Base-by-base conservation (phyloP, 2,888 invertebrate species). In the Ischnura elegans region DNA sequence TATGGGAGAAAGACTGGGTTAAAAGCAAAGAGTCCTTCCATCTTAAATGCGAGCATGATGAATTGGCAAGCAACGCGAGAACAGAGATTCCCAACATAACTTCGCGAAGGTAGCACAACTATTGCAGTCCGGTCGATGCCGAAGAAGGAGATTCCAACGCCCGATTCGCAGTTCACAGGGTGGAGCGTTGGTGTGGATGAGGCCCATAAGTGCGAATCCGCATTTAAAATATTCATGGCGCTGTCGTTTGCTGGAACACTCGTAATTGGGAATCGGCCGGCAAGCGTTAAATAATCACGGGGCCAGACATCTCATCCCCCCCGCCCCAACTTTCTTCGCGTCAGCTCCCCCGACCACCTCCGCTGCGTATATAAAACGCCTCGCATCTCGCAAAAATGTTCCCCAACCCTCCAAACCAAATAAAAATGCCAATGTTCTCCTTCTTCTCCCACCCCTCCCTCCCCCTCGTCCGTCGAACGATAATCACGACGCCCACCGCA, bases 401-500 rank as follows among this genome's bases (percentile, higher is more conserved):
- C 45, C 45, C 4, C 86, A 4, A 19, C 25, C 43, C 5, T 46
- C 25, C 45, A n/a, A 25, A 10, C 45, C 29, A 61, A 25, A 61
- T 25, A 25, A 61, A 25, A n/a, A 85, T n/a, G 85, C 42, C 51
- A 51, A 51, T 51, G 51, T 51, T 85, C 85, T 43, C 36, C 43
- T 21, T 42, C 42, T 1, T 10, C 84, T 6, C 84, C 84, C 84
- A 19, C 84, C 29, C 43, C 36, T 19, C 36, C 85, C 13, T 0
- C 16, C 42, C 25, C 42, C 6, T 21, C 45, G 13, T 21, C 85
- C 25, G 25, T 55, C 87, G 87, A 51, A 16, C 90, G 90, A 90
- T 90, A 90, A 90, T 90, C 90, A 66, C 90, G 43, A 61, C 90
- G 90, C 90, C 90, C 55, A 90, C 90, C 55, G 51, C 51, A 51